Conservation (phyloP, 2,797 vertebrate species). For the Melanotaenia parkinsoni region DNA sequence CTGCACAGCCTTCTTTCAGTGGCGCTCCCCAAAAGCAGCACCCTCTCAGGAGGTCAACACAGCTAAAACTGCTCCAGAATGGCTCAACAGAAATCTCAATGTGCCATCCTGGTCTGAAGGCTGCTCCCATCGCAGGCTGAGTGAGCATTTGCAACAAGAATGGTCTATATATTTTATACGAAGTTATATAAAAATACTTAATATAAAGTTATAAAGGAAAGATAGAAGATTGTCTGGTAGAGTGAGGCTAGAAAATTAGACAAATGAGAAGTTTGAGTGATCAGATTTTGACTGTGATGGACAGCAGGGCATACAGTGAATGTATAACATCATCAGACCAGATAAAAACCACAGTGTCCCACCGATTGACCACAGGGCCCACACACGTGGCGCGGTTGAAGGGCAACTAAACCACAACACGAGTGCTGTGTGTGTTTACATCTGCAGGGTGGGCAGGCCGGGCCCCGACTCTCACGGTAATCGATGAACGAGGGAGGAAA, state of each 20-base stretch:
- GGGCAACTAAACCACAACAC: slow-evolving; percentile 75
- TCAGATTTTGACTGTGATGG: neutral
- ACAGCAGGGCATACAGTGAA: neutral
- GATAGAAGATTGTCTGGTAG: neutral
- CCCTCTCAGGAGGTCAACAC: neutral
- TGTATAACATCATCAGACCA: neutral
- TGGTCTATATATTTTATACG: neutral
- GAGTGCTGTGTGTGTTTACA: slow-evolving; percentile 82
- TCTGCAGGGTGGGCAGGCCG: slow-evolving; percentile 78
- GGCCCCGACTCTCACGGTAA: slow-evolving; percentile 84
- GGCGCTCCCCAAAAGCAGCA: neutral
- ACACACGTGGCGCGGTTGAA: slow-evolving; percentile 55
- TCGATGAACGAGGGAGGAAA: slow-evolving; percentile 81
- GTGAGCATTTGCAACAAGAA: neutral
- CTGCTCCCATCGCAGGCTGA: neutral
- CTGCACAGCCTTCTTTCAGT: slow-evolving; percentile 13
- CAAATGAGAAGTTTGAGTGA: neutral
- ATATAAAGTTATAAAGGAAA: neutral
- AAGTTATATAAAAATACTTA: too few species aligned
- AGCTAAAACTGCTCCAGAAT: neutral
- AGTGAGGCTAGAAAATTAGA: neutral
- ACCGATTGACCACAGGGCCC: slow-evolving; percentile 51
- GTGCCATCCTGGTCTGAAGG: neutral
- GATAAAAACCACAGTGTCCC: slow-evolving; percentile 8
- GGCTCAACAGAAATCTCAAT: neutral